Evolutionary conservation across 2,113 vertebrate genomes (phyloP).

Genomic region (Calonectris borealis): DNA sequence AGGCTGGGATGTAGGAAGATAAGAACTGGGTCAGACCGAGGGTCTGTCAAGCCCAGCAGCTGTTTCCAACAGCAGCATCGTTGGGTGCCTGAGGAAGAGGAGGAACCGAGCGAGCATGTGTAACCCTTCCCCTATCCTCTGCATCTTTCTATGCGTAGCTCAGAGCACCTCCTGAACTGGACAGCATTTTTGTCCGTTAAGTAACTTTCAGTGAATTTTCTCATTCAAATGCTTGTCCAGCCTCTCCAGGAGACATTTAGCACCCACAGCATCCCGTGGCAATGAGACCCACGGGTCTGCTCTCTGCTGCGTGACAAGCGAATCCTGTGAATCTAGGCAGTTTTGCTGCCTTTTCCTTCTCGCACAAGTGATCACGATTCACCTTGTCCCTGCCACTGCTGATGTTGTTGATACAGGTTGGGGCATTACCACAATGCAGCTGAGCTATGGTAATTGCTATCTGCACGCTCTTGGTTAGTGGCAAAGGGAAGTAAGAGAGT

Average conservation of each 20-base stretch:
- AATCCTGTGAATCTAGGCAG: neutral
- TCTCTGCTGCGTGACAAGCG: fast-evolving
- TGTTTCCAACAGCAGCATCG: neutral
- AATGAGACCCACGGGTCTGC: neutral
- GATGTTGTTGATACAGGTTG: neutral
- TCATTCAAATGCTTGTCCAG: neutral
- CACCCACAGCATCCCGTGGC: fast-evolving
- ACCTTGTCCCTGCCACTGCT: neutral
- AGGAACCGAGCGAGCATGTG: fast-evolving
- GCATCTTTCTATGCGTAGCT: neutral
- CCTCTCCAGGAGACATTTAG: neutral
- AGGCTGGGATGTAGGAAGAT: neutral
- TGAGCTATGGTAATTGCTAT: neutral
- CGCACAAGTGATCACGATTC: neutral
- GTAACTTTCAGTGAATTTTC: neutral
- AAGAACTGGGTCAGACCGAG: neutral
- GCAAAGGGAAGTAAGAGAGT: neutral
- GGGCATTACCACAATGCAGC: neutral
- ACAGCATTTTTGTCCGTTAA: neutral
- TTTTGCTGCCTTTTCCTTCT: neutral
- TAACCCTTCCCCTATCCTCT: neutral
- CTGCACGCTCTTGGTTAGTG: neutral
- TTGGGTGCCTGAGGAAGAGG: neutral
- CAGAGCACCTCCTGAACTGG: neutral
- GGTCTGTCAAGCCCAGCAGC: neutral